A percentile compares a stretch with the other conserved stretches of the same genome.
Conservation (phyloP, 1,140 invertebrate genomes). For the Rhopalosiphum maidis region DNA sequence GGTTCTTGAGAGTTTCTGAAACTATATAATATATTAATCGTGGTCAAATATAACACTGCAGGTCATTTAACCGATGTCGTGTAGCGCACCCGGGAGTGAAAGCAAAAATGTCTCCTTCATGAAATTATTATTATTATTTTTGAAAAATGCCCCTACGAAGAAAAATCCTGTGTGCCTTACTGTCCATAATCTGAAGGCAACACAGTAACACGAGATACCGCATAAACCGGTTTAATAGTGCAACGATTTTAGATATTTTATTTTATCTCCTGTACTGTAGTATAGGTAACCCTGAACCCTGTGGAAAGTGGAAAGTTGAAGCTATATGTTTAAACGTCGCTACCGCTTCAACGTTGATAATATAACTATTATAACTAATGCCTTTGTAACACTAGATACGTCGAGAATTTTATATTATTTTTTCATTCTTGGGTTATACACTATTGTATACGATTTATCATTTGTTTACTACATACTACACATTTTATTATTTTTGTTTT, state of each 20-base stretch:
- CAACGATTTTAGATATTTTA: not conserved
- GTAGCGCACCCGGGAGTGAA: too few species aligned
- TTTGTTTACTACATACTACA: not conserved
- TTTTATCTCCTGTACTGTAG: too few species aligned
- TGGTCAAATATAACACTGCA: not conserved
- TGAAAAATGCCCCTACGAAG: too few species aligned
- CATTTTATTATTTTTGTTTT: not conserved
- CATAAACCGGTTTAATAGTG: not conserved
- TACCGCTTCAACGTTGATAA: not conserved
- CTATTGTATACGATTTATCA: not conserved
- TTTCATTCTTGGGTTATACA: not conserved
- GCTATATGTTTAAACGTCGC: too few species aligned
- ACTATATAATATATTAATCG: not conserved
- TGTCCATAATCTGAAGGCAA: too few species aligned
- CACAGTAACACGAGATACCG: too few species aligned
- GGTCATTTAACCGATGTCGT: too few species aligned
- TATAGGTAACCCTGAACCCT: too few species aligned
- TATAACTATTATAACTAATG: not conserved
- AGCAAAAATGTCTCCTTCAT: too few species aligned
- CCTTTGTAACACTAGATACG: not conserved
- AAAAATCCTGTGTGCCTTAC: too few species aligned
- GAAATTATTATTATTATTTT: too few species aligned
- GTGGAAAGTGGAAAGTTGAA: too few species aligned
- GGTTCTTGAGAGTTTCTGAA: constrained; percentile 59
- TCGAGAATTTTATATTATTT: not conserved